These are phyloP conservation scores for Aporophyla nigra DNA, from an alignment of 2,888 invertebrate species.

Conservation along the genomic window DNA sequence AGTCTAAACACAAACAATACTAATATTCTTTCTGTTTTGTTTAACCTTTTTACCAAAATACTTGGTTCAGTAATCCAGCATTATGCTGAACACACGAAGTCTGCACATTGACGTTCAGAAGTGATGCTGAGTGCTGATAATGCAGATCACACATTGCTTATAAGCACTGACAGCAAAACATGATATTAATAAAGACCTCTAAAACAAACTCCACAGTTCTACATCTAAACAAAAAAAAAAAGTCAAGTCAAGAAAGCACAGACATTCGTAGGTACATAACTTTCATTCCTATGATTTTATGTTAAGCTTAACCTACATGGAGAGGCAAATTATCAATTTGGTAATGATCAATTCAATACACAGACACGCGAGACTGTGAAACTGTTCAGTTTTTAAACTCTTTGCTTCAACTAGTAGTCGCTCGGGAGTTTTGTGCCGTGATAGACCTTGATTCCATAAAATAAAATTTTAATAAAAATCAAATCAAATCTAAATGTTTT, in stretches of 20 bases:
- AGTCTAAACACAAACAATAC: no score
- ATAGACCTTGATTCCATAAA: background rate
- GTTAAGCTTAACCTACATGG: no score
- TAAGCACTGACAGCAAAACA: constrained; percentile 5
- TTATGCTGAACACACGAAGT: constrained; percentile 56
- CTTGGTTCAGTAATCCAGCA: constrained; percentile 33
- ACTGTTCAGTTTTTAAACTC: background rate
- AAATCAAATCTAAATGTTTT: no score
- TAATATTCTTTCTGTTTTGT: background rate
- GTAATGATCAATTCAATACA: background rate
- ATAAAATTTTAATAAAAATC: no score
- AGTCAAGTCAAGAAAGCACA: background rate
- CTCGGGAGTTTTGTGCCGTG: background rate
- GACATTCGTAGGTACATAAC: background rate
- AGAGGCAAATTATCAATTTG: background rate
- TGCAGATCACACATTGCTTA: constrained; percentile 73
- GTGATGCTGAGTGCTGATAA: constrained; percentile 84
- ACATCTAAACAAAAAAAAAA: background rate
- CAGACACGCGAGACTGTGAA: no score
- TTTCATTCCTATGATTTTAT: background rate
- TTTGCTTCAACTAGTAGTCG: background rate
- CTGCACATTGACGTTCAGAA: constrained; percentile 87
- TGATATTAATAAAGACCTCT: background rate
- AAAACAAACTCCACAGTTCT: background rate
- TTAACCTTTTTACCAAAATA: constrained; percentile 5